A percentile compares a stretch with the other conserved stretches of the same genome.
Conservation (phyloP, 2,888 invertebrate species). For the Oscheius onirici region DNA sequence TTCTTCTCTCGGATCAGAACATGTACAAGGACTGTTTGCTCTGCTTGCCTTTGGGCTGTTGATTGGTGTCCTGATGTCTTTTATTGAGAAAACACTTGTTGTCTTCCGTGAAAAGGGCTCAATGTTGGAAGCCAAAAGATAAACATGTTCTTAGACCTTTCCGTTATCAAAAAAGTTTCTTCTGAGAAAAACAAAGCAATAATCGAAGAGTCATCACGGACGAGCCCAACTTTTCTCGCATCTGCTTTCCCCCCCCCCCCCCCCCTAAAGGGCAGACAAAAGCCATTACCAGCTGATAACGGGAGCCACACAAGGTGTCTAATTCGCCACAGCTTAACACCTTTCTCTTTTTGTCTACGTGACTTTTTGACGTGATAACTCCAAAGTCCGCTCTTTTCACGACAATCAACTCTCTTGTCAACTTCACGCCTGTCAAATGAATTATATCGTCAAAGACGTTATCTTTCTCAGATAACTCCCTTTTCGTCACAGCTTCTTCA, state of each 20-base stretch:
- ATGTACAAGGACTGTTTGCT: conserved; percentile 91
- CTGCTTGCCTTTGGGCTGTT: conserved; percentile 85
- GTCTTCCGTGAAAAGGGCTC: conserved; percentile 3
- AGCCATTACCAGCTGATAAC: conserved; percentile 9
- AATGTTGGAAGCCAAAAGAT: conserved; percentile 11
- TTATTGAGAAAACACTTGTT: conserved; percentile 12
- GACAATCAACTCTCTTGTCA: neutral
- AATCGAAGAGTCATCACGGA: neutral
- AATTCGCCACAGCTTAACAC: conserved; percentile 19
- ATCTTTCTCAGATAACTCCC: conserved; percentile 25
- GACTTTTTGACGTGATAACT: too few species aligned
- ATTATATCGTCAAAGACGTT: conserved; percentile 8
- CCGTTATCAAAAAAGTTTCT: conserved; percentile 8
- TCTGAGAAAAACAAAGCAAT: conserved; percentile 8
- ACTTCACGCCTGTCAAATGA: conserved; percentile 7
- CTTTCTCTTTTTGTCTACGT: neutral
- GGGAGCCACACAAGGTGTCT: conserved; percentile 16
- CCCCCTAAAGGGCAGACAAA: conserved; percentile 18
- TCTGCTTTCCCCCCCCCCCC: neutral
- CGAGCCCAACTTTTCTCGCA: neutral
- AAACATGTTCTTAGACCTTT: neutral
- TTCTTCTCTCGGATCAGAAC: conserved; percentile 78
- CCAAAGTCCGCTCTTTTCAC: too few species aligned
- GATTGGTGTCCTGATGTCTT: conserved; percentile 1
- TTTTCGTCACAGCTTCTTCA: conserved; percentile 6